Evolutionary conservation across 2,797 vertebrate genomes (phyloP), one percentile per base, ranked within the genome.

Genomic region (Rhinella marina): DNA sequence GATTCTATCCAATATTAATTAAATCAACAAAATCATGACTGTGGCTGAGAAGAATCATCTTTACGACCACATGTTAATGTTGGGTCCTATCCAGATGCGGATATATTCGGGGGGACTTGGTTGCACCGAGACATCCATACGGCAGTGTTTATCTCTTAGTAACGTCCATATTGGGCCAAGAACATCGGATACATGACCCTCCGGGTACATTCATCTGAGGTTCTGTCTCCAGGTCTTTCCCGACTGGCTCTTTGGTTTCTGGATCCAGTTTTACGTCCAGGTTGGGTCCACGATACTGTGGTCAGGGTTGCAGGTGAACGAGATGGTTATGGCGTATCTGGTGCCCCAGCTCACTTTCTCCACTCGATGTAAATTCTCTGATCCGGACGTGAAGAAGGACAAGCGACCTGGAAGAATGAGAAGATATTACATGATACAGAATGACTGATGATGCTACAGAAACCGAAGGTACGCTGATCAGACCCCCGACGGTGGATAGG

Each of bases 311-410:
- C 98, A 99, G 25, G 96, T 98, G 93, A 99, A 99, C 92, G 98
- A 99, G 90, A 99, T 98, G 17, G 97, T 99, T 94, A 99, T 94
- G 92, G 98, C 97, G 0, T 95, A 98, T 75, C 97, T 96, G 2
- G 97, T 97, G 82, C 98, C 98, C 98, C 97, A 98, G 1, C 19
- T 90, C 10, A 99, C 97, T 93, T 96, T 97, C 92, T 99, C 98
- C 88, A 99, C 98, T 0, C 96, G 96, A 89, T 99, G 98, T 77
- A 99, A 95, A 92, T 99, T 99, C 94, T 99, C 98, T 0, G 98
- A 97, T 14, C 97, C 98, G 0, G 98, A 99, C 5, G 97, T 97
- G 94, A 99, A 99, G 92, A 99, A 99, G 21, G 97, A 97, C 81
- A 99, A 94, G 16, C 98, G 95, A 5, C 98, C 98, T 99, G 48